Conservation (phyloP, 2,113 vertebrate genomes). For the Xenus cinereus region DNA sequence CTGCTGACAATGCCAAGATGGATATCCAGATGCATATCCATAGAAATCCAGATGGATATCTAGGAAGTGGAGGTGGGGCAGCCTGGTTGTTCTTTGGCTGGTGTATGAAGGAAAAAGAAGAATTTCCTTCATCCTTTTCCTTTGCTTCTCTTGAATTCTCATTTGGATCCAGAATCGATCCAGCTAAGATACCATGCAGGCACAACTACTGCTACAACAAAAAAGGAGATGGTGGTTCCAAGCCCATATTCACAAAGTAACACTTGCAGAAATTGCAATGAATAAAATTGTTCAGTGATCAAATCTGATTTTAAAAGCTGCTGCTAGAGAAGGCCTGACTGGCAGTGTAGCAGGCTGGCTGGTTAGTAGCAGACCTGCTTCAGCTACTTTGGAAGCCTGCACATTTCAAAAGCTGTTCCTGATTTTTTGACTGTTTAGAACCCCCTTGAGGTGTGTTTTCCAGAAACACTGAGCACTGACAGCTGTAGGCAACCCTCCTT, state of each 20-base stretch:
- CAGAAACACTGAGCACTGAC: not conserved
- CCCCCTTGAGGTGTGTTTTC: not conserved
- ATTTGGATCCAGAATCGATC: not conserved
- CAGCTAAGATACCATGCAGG: not conserved
- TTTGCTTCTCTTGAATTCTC: not conserved
- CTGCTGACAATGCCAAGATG: not conserved
- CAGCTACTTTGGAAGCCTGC: not conserved
- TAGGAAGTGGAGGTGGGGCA: accelerated
- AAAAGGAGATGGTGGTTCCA: not conserved
- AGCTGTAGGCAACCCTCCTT: not conserved
- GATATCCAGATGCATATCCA: not conserved
- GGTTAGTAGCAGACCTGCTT: not conserved
- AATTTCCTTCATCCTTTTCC: not conserved
- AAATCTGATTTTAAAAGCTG: not conserved
- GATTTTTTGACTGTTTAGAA: not conserved
- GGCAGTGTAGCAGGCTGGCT: not conserved
- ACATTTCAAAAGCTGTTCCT: not conserved
- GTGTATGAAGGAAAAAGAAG: not conserved
- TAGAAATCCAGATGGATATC: not conserved
- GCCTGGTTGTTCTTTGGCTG: not conserved
- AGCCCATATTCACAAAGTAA: not conserved
- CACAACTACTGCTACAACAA: not conserved
- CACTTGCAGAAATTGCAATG: not conserved
- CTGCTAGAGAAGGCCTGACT: not conserved
- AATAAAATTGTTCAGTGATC: not conserved